Evolutionary conservation across 2,113 vertebrate genomes (phyloP).

Genomic region (Antechinus stuartii): DNA sequence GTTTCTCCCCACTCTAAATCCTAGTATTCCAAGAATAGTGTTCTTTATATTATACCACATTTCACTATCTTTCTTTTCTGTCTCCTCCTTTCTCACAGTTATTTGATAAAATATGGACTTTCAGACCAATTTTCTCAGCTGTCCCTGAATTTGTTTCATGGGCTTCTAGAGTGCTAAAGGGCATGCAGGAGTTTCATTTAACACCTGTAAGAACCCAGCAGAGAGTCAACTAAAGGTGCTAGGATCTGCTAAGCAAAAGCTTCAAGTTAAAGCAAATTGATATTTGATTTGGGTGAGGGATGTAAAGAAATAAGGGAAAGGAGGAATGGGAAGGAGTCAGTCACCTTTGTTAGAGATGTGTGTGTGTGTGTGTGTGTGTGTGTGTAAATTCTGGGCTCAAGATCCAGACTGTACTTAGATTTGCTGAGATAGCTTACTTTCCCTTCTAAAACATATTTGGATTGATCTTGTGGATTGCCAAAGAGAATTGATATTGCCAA

Average conservation of each 20-base stretch:
- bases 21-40: not conserved
- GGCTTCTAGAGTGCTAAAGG: not conserved
- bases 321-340: not conserved
- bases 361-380: not conserved
- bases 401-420: not conserved
- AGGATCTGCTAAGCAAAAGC: not conserved
- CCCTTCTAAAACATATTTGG: not conserved
- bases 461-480: not conserved
- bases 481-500: not conserved
- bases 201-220: not conserved
- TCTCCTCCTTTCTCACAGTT: not conserved
- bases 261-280: not conserved
- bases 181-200: not conserved
- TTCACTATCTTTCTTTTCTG: not conserved
- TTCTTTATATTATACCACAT: not conserved
- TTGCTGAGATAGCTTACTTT: not conserved
- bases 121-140: not conserved
- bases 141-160: not conserved
- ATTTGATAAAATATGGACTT: not conserved
- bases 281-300: not conserved
- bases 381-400: not conserved
- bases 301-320: not conserved
- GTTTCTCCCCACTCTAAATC: not conserved
- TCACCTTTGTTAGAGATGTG: not conserved
- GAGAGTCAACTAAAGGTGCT: not conserved